Percentiles rank a stretch among this genome's conserved stretches.
Evolutionary conservation across 2,797 vertebrate genomes (phyloP).

Genomic region (Pempheris klunzingeri): DNA sequence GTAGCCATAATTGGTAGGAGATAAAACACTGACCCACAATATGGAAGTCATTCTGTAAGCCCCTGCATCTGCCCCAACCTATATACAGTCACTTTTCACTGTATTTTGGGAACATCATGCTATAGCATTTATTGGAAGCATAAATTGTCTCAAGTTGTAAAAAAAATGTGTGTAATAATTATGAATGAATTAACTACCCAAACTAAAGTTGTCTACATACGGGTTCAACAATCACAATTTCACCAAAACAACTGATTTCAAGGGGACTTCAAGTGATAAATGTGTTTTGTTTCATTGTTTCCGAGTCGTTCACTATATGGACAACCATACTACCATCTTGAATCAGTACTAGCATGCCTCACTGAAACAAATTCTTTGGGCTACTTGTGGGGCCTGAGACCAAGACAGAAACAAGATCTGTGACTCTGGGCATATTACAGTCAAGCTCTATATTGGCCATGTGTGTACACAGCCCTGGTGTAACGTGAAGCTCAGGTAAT

Average conservation of each 20-base stretch:
- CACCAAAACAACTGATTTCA: background rate
- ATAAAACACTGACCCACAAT: background rate
- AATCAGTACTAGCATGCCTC: constrained; percentile 17
- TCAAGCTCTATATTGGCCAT: constrained; percentile 34
- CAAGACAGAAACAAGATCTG: constrained; percentile 38
- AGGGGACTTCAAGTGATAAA: constrained; percentile 5
- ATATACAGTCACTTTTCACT: background rate
- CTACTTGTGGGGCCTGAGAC: constrained; percentile 1
- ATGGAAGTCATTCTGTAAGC: background rate
- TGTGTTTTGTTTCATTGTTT: background rate
- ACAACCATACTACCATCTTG: constrained; percentile 10
- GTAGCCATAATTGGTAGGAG: background rate
- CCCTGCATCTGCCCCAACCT: background rate
- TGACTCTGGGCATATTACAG: constrained; percentile 13
- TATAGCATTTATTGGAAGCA: too few relatives aligned
- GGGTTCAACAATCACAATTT: background rate
- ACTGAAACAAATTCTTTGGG: constrained; percentile 18
- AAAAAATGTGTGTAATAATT: too few relatives aligned
- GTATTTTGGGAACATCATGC: background rate
- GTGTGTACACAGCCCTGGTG: constrained; percentile 3
- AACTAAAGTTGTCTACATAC: background rate
- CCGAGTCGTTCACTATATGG: background rate
- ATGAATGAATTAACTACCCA: background rate
- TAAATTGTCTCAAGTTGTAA: too few relatives aligned
- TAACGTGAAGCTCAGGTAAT: constrained; percentile 34